Percentiles rank a stretch among this genome's conserved stretches.
Evolutionary conservation across 1,140 invertebrate species (phyloP).

Genomic region (Drosophila burlai): DNA sequence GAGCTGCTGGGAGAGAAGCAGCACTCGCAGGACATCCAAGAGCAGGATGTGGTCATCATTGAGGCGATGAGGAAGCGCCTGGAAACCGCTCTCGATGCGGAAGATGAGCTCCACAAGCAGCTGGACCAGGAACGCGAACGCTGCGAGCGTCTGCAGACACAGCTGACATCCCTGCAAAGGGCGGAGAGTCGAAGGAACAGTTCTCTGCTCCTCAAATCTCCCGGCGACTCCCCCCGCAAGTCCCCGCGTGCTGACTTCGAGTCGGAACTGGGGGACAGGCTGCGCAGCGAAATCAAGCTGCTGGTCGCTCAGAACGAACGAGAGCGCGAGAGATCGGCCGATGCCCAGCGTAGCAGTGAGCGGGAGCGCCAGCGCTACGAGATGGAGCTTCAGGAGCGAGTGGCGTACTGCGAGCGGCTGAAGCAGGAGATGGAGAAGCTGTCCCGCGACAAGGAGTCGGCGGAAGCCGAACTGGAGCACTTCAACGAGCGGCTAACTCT

Average conservation of each 20-base stretch:
- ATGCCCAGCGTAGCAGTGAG: slow-evolving; percentile 85
- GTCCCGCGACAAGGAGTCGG: slow-evolving; percentile 73
- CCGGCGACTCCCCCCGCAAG: slow-evolving; percentile 75
- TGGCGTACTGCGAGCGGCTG: slow-evolving; percentile 86
- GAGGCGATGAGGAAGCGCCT: slow-evolving; percentile 88
- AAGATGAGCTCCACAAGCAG: slow-evolving; percentile 87
- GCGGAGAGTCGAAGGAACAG: slow-evolving; percentile 76
- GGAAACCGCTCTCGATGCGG: slow-evolving; percentile 87
- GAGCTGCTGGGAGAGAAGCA: slow-evolving; percentile 86
- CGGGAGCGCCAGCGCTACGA: slow-evolving; percentile 85
- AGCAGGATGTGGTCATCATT: slow-evolving; percentile 88
- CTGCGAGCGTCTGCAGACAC: slow-evolving; percentile 86
- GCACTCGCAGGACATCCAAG: slow-evolving; percentile 86
- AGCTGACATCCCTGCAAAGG: slow-evolving; percentile 73
- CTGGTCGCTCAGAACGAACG: slow-evolving; percentile 86
- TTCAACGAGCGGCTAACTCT: slow-evolving; percentile 78
- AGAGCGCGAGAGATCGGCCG: slow-evolving; percentile 85
- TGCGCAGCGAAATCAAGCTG: slow-evolving; percentile 86
- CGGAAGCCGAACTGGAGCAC: slow-evolving; percentile 76
- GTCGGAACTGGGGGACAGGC: slow-evolving; percentile 84
- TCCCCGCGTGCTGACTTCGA: slow-evolving; percentile 81
- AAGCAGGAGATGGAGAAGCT: slow-evolving; percentile 83
- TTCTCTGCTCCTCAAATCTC: slow-evolving; percentile 69
- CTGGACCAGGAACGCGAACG: slow-evolving; percentile 86
- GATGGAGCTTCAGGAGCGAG: slow-evolving; percentile 86